Evolutionary conservation across 2,888 invertebrate genomes (phyloP).

Genomic region (Spilosoma lubricipeda): DNA sequence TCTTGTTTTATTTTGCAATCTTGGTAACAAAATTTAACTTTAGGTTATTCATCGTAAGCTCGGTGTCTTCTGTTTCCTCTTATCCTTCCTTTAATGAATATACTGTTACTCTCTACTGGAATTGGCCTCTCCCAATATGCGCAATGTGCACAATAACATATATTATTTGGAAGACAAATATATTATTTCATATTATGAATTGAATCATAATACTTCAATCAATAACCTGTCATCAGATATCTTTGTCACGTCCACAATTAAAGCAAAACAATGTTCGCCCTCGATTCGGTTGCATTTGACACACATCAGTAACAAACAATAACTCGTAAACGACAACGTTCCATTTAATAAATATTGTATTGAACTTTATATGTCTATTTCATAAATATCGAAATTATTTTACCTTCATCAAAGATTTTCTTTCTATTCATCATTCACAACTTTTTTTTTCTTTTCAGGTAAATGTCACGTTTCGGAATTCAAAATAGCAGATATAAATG

Average conservation of each 20-base stretch:
- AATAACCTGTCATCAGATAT: background rate
- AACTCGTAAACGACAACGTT: background rate
- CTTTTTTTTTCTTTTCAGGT: conserved; percentile 17
- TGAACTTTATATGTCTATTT: background rate
- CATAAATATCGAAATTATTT: background rate
- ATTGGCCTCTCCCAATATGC: too few species aligned
- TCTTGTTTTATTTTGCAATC: background rate
- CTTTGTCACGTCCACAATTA: background rate
- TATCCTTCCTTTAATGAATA: too few species aligned
- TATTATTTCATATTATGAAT: background rate
- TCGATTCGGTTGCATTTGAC: background rate
- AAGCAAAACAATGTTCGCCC: background rate
- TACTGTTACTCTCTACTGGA: too few species aligned
- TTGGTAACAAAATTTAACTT: background rate
- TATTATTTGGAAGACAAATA: background rate
- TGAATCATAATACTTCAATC: background rate
- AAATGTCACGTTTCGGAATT: background rate
- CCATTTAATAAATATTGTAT: background rate
- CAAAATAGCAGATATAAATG: background rate
- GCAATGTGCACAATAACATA: too few species aligned
- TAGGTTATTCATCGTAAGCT: background rate
- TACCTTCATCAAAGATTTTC: background rate
- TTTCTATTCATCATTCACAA: background rate
- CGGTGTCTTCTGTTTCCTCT: too few species aligned
- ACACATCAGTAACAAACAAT: background rate